phyloP scores from a whole-genome alignment of 2,888 invertebrate genomes.

The Sminthurides aquaticus region DNA sequence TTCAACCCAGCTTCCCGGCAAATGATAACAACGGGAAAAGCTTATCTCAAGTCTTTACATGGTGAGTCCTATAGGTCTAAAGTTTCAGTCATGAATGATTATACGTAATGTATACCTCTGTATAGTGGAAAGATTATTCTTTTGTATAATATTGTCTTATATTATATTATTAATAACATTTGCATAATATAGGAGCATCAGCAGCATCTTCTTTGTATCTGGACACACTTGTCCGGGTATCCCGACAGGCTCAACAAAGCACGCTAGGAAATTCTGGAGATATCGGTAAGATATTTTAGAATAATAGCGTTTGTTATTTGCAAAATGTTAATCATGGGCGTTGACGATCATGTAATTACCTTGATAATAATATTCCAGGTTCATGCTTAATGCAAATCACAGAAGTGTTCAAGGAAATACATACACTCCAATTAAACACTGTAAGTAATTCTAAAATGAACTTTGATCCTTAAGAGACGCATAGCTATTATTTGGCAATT shows the following conservation, averaged over 20 bases:
- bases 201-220: slow-evolving; percentile 80
- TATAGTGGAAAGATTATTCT: slow-evolving; percentile 37
- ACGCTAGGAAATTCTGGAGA: slow-evolving; percentile 83
- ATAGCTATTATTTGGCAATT: not conserved
- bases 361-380: slow-evolving; percentile 58
- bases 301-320: slow-evolving; percentile 12
- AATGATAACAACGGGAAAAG: slow-evolving; percentile 87
- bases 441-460: slow-evolving; percentile 57
- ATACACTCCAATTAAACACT: slow-evolving; percentile 89
- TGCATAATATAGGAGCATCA: slow-evolving; percentile 83
- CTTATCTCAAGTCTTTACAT: slow-evolving; percentile 87
- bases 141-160: not conserved
- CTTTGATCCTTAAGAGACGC: no score
- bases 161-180: not conserved
- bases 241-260: slow-evolving; percentile 81
- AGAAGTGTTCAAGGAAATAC: slow-evolving; percentile 86
- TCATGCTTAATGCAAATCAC: slow-evolving; percentile 85
- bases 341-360: no score
- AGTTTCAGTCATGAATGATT: no score
- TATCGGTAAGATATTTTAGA: slow-evolving; percentile 67
- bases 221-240: slow-evolving; percentile 78
- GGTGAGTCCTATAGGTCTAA: no score
- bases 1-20: slow-evolving; percentile 91
- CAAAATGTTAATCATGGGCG: no score
- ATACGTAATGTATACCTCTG: no score